Evolutionary conservation across 2,113 vertebrate genomes (phyloP).

Genomic region (Delphinus delphis): DNA sequence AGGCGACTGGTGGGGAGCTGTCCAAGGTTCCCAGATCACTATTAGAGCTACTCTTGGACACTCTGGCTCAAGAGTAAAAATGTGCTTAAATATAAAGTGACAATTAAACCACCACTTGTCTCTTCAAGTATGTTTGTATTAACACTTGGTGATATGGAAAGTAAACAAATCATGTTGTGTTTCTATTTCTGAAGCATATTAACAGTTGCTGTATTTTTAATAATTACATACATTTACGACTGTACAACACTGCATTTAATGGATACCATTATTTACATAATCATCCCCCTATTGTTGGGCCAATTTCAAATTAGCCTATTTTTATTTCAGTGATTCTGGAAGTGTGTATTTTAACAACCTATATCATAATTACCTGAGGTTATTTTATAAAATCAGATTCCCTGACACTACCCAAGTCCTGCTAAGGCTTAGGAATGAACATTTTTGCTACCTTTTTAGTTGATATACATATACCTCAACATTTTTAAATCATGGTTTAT

Average conservation of each 20-base stretch:
- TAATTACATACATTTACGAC: background rate
- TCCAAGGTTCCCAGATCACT: background rate
- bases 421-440: background rate
- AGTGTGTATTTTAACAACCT: background rate
- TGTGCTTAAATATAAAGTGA: background rate
- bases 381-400: background rate
- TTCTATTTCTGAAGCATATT: background rate
- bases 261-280: background rate
- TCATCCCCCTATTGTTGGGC: no score
- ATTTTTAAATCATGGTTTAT: background rate
- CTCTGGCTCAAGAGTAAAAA: background rate
- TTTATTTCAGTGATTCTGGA: background rate
- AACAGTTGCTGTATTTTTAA: background rate
- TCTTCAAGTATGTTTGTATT: background rate
- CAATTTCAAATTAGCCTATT: background rate
- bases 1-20: fast-evolving
- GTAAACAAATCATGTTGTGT: no score
- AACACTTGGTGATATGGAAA: background rate
- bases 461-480: background rate
- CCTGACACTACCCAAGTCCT: background rate
- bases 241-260: fast-evolving
- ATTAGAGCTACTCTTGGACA: fast-evolving
- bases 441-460: background rate
- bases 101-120: background rate
- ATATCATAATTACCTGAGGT: background rate